phyloP scores from a whole-genome alignment of 2,888 invertebrate species.

The Pyralis farinalis region DNA sequence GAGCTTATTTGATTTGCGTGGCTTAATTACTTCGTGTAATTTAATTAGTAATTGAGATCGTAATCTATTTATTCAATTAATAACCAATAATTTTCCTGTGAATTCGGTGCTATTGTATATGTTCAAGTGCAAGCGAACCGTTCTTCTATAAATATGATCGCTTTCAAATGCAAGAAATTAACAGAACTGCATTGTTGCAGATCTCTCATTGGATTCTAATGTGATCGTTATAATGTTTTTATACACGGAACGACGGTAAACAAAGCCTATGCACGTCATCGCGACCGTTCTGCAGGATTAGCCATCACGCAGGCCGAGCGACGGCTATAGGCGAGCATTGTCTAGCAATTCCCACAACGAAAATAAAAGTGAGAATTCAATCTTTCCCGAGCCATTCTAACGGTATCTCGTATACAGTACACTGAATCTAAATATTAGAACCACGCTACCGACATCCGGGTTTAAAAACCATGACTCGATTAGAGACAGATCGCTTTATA shows the following conservation, averaged over 20 bases:
- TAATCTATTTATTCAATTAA: not conserved
- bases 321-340: slow-evolving; percentile 31
- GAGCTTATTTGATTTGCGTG: not conserved
- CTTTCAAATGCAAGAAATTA: not conserved
- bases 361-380: slow-evolving; percentile 73
- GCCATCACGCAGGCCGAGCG: slow-evolving; percentile 19
- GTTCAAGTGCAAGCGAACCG: not conserved
- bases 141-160: no score
- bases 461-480: slow-evolving; percentile 53
- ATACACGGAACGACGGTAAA: not conserved
- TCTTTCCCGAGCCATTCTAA: slow-evolving; percentile 44
- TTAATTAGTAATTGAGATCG: not conserved
- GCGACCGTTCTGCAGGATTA: slow-evolving; percentile 30
- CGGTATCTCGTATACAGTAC: slow-evolving; percentile 58
- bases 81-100: not conserved
- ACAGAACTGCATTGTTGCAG: not conserved
- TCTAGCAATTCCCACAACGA: slow-evolving; percentile 50
- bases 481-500: slow-evolving; percentile 37
- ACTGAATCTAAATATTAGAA: slow-evolving; percentile 62
- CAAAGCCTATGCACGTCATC: slow-evolving; percentile 1
- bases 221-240: slow-evolving; percentile 2
- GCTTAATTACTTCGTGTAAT: not conserved
- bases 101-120: not conserved
- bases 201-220: slow-evolving; percentile 5
- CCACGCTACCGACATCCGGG: slow-evolving; percentile 55